Evolutionary conservation across 2,888 invertebrate species (phyloP).

Genomic region (Platycheirus albimanus): DNA sequence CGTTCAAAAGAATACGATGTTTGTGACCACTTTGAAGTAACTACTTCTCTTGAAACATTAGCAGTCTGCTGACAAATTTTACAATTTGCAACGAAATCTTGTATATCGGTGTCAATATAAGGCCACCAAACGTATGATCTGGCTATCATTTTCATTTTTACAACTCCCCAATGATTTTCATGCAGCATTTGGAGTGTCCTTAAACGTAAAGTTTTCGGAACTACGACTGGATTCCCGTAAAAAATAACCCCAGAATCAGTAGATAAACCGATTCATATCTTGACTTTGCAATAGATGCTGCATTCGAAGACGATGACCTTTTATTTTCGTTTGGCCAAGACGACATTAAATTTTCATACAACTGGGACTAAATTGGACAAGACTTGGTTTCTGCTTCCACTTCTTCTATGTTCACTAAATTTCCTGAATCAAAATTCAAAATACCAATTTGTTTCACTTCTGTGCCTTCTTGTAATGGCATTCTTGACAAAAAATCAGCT

Average conservation of each 20-base stretch:
- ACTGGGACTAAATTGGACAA: constrained; percentile 1
- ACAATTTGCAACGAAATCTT: constrained; percentile 74
- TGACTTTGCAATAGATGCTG: too few species aligned
- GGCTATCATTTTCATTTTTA: constrained; percentile 77
- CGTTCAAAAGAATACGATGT: constrained; percentile 64
- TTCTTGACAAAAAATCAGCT: too few species aligned
- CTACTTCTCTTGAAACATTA: constrained; percentile 25
- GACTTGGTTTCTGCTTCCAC: not conserved
- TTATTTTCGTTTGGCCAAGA: not conserved
- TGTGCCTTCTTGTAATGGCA: too few species aligned
- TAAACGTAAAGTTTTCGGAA: too few species aligned
- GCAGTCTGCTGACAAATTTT: constrained; percentile 35
- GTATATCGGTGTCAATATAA: constrained; percentile 76
- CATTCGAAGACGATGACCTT: not conserved
- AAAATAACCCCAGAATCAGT: too few species aligned
- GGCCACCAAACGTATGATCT: constrained; percentile 77
- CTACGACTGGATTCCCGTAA: too few species aligned
- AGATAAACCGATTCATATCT: too few species aligned
- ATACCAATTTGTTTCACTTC: too few species aligned
- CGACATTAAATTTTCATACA: constrained; percentile 40
- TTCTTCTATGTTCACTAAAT: constrained; percentile 39
- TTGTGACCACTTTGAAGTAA: constrained; percentile 27
- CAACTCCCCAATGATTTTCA: constrained; percentile 30
- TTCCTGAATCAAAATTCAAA: too few species aligned
- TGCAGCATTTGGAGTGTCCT: too few species aligned